These are phyloP conservation scores for Dendrolimus kikuchii DNA, from an alignment of 1,140 invertebrate genomes.

Conservation along the genomic window DNA sequence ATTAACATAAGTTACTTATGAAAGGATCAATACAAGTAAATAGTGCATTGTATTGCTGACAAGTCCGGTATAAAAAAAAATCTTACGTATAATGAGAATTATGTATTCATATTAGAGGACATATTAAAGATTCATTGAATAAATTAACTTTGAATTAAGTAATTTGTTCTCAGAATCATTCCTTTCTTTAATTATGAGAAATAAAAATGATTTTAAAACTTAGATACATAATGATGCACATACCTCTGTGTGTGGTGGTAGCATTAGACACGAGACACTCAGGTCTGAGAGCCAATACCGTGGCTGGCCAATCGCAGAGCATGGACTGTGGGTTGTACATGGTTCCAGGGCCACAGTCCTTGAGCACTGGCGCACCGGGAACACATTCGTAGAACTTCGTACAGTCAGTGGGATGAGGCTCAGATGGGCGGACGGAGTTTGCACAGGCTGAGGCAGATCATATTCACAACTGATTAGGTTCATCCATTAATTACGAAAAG, in stretches of 20 bases:
- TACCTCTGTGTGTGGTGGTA: slow-evolving; percentile 5
- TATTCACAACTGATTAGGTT: not conserved
- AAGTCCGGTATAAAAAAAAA: too few relatives aligned
- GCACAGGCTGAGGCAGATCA: slow-evolving; percentile 42
- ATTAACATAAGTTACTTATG: too few relatives aligned
- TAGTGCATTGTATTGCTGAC: too few relatives aligned
- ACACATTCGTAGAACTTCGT: slow-evolving; percentile 72
- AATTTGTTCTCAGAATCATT: too few relatives aligned
- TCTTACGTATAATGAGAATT: too few relatives aligned
- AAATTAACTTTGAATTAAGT: too few relatives aligned
- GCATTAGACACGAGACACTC: slow-evolving; percentile 29
- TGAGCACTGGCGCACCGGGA: slow-evolving; percentile 56
- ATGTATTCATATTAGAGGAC: too few relatives aligned
- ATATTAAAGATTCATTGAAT: too few relatives aligned
- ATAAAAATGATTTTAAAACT: too few relatives aligned
- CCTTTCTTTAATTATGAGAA: too few relatives aligned
- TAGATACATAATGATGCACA: not conserved
- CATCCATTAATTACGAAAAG: not conserved
- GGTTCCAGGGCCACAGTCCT: slow-evolving; percentile 59
- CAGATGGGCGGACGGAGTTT: slow-evolving; percentile 44
- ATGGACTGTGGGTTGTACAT: slow-evolving; percentile 71
- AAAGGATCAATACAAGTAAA: too few relatives aligned
- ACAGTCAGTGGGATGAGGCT: slow-evolving; percentile 71
- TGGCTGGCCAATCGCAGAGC: slow-evolving; percentile 74
- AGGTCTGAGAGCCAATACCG: slow-evolving; percentile 69